A percentile compares a stretch with the other conserved stretches of the same genome.
phyloP scores from a whole-genome alignment of 2,113 vertebrate genomes.

The Grammomys surdaster region DNA sequence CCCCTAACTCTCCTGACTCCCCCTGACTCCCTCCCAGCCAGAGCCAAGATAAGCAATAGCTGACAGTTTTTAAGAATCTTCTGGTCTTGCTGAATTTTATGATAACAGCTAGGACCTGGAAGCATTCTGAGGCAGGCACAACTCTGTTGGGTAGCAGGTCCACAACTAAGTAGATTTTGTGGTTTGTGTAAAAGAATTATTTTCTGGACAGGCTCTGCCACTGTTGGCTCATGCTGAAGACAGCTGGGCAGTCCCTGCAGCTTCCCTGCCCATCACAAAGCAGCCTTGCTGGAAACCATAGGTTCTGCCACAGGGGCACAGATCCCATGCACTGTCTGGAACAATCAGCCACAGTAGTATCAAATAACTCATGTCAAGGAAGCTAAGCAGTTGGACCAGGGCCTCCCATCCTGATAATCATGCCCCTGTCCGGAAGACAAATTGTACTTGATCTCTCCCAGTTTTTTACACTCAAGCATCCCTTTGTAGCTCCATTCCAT shows the following conservation, averaged over 20 bases:
- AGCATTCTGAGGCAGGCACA: neutral
- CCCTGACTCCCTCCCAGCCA: neutral
- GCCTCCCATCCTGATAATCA: neutral
- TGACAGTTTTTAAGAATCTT: slow-evolving; percentile 10
- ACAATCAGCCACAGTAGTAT: neutral
- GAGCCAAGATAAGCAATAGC: slow-evolving; percentile 33
- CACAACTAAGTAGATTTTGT: too few species aligned
- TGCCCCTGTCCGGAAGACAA: neutral
- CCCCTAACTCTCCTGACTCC: neutral
- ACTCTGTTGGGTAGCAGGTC: neutral
- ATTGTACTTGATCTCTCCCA: neutral
- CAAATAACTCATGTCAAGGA: neutral
- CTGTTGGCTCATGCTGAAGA: neutral
- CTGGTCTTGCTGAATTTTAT: slow-evolving; percentile 16
- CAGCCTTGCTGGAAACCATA: neutral
- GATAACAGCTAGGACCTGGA: neutral
- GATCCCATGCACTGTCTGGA: neutral
- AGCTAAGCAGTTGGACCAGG: neutral
- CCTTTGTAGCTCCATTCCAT: neutral
- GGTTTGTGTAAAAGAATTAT: neutral
- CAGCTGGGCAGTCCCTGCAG: neutral
- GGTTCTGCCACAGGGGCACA: neutral
- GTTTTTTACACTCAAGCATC: neutral
- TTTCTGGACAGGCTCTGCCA: neutral
- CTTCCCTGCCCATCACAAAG: neutral